phyloP scores from a whole-genome alignment of 2,888 invertebrate species.

The Geophilus truncorum region DNA sequence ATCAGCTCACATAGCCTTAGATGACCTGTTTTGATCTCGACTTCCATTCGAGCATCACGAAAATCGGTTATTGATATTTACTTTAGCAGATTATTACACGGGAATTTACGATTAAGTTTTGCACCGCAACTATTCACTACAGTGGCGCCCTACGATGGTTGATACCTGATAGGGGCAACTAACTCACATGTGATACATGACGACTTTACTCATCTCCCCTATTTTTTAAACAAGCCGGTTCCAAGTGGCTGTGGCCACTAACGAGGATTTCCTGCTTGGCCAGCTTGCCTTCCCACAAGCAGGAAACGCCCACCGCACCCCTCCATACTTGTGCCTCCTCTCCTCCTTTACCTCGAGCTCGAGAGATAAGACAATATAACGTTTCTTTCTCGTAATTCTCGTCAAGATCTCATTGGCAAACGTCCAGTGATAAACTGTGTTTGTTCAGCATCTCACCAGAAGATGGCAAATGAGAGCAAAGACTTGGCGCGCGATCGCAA shows the following conservation, averaged over 20 bases:
- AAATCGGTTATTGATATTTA: no score
- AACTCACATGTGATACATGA: background rate
- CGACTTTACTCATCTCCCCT: background rate
- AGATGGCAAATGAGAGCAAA: background rate
- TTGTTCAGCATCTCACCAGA: background rate
- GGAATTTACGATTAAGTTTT: no score
- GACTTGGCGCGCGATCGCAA: background rate
- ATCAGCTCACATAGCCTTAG: no score
- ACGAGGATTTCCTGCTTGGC: conserved; percentile 5
- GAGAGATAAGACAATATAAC: background rate
- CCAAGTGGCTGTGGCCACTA: background rate
- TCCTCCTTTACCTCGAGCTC: background rate
- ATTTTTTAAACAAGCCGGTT: background rate
- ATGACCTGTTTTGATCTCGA: no score
- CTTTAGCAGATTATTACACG: no score
- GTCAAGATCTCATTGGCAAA: background rate
- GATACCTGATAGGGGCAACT: no score
- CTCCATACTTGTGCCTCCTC: background rate
- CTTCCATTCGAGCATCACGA: no score
- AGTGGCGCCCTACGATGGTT: no score
- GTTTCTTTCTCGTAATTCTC: background rate
- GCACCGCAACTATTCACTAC: no score
- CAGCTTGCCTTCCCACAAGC: background rate
- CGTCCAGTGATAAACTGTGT: background rate
- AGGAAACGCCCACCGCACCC: background rate